Base-by-base conservation (phyloP, 2,888 invertebrate species). In the Pollenia griseotomentosa region DNA sequence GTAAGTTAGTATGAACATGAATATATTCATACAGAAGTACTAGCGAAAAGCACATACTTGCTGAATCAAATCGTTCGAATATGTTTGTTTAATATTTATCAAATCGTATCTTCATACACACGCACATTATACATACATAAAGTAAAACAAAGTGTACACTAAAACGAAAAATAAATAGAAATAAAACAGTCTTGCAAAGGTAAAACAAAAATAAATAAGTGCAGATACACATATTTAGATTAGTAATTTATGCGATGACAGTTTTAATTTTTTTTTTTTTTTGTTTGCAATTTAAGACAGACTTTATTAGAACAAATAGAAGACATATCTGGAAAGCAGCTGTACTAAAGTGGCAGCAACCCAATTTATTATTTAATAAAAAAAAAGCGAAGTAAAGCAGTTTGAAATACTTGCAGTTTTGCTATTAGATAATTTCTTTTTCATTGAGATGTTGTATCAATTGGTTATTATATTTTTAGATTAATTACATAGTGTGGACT, bases 241-340 rank as follows among this genome's bases (percentile, higher is more conserved):
- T 77, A 86, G 83, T 83, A 80, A 83, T 83, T 81, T 82, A 84
- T 82, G 84, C 68, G 81, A 74, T 84, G 87, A 81, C 87, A 87
- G 83, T 81, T 83, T 87, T 74, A 84, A 87, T 78, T 86, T 81
- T 79, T 46, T 71, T 63, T n/a, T 55, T 59, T 68, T 68, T 48
- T 59, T 42, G 46, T 82, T 84, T 84, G 74, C 84, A 84, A 84
- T 82, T 68, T 46, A 73, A 82, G 84, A 66, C 77, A 63, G 44
- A 71, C 53, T 75, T 79, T 61, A 84, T 78, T 84, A 84, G 65
- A 84, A 82, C 53, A 63, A 59, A 75, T 46, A 68, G n/a, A 65
- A 74, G 40, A 73, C 61, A 75, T 46, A 16, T 66, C 61, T 74
- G 66, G 48, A 59, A 57, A 51, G 51, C 4, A 74, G n/a, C 19